phyloP scores from a whole-genome alignment of 1,140 invertebrate genomes.

The Drosophila pseudoananassae region DNA sequence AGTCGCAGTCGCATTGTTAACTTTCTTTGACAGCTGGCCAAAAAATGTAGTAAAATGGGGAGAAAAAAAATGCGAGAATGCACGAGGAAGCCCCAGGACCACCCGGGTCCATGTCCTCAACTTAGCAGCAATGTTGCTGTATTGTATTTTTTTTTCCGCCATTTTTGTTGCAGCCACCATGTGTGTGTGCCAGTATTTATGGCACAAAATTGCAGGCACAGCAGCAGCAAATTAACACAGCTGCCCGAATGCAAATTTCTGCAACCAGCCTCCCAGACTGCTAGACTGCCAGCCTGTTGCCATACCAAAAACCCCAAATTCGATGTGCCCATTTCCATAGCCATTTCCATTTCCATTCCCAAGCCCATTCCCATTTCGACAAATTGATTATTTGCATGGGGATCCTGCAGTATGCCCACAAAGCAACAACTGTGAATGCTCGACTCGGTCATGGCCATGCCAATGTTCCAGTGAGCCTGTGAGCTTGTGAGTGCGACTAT shows the following conservation, averaged over 20 bases:
- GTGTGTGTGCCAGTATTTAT: conserved; percentile 60
- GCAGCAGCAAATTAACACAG: conserved; percentile 78
- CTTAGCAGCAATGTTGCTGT: conserved; percentile 31
- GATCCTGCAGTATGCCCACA: conserved; percentile 26
- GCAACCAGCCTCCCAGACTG: conserved; percentile 50
- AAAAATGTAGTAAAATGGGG: conserved; percentile 25
- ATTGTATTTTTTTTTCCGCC: conserved; percentile 29
- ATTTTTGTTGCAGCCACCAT: conserved; percentile 26
- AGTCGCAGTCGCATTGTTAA: conserved; percentile 75
- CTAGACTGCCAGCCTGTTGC: conserved; percentile 21
- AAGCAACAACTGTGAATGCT: conserved; percentile 37
- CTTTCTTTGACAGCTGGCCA: conserved; percentile 79
- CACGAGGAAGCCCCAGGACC: conserved; percentile 32
- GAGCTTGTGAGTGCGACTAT: neutral
- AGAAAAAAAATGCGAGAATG: conserved; percentile 4
- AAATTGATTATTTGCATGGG: conserved; percentile 74
- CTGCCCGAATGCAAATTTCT: conserved; percentile 55
- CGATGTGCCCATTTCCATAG: conserved; percentile 26
- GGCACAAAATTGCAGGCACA: conserved; percentile 75
- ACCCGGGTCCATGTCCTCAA: conserved; percentile 54
- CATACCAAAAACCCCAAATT: conserved; percentile 12
- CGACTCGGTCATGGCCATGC: conserved; percentile 68
- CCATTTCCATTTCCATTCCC: conserved; percentile 13
- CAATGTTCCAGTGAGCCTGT: conserved; percentile 23
- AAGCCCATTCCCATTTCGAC: conserved; percentile 37